phyloP scores from a whole-genome alignment of 2,888 invertebrate genomes.

The Drosophila ustulata region DNA sequence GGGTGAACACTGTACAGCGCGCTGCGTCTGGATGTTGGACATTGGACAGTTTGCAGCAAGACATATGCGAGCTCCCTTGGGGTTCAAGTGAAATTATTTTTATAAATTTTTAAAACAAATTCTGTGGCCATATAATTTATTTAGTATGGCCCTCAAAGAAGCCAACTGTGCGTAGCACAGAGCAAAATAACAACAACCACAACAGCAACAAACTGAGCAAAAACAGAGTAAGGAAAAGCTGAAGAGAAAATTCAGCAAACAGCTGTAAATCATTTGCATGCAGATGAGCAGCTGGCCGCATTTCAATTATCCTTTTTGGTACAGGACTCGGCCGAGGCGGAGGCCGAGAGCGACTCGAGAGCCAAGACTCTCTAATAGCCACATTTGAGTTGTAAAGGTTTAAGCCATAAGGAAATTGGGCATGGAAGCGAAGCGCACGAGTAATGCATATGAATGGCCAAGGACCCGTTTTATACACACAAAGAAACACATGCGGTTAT shows the following conservation, averaged over 20 bases:
- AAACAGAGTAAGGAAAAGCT: not conserved
- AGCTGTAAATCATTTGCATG: slow-evolving; percentile 71
- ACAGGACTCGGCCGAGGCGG: slow-evolving; percentile 13
- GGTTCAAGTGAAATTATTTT: slow-evolving; percentile 51
- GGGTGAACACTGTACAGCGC: slow-evolving; percentile 25
- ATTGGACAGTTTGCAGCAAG: slow-evolving; percentile 23
- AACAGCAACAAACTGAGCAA: slow-evolving; percentile 3
- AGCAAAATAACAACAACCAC: slow-evolving; percentile 3
- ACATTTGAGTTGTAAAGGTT: slow-evolving; percentile 58
- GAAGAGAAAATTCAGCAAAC: slow-evolving; percentile 29
- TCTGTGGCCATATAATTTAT: slow-evolving; percentile 58
- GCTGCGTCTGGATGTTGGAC: slow-evolving; percentile 1
- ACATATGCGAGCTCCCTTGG: slow-evolving; percentile 60
- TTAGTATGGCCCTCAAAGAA: slow-evolving; percentile 30
- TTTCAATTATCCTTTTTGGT: slow-evolving; percentile 73
- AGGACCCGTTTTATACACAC: slow-evolving; percentile 13
- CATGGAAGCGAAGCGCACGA: slow-evolving; percentile 48
- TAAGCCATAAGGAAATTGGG: slow-evolving; percentile 61
- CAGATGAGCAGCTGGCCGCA: slow-evolving; percentile 60
- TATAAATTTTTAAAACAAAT: slow-evolving; percentile 66
- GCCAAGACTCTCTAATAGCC: slow-evolving; percentile 25
- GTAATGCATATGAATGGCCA: slow-evolving; percentile 59
- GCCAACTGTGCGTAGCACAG: not conserved
- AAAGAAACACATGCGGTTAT: slow-evolving; percentile 30
- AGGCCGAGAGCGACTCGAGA: too few relatives aligned